A percentile compares a stretch with the other conserved stretches of the same genome.
Conservation (phyloP, 2,888 invertebrate genomes). For the Conchocele bisecta region DNA sequence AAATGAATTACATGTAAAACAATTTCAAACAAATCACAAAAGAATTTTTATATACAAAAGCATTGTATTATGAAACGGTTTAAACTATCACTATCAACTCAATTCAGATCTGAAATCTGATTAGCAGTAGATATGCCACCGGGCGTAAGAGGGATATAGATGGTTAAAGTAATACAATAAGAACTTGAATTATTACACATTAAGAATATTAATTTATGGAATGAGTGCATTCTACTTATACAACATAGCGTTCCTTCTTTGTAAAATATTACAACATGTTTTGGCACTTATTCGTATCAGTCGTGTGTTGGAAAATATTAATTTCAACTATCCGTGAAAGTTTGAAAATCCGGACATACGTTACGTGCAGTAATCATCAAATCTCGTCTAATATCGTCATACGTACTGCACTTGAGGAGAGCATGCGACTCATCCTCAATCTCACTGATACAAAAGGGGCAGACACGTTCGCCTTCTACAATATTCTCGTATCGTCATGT, state of each 20-base stretch:
- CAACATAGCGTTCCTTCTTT: not conserved
- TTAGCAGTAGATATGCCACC: too few relatives aligned
- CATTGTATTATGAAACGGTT: too few relatives aligned
- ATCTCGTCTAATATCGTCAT: not conserved
- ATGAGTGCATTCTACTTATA: not conserved
- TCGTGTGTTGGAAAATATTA: not conserved
- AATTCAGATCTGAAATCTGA: too few relatives aligned
- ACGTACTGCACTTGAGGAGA: constrained; percentile 2
- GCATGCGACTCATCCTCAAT: constrained; percentile 29
- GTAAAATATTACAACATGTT: constrained; percentile 12
- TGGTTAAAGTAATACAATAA: too few relatives aligned
- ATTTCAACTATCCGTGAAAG: not conserved
- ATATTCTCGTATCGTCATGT: constrained; percentile 11
- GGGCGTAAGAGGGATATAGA: too few relatives aligned
- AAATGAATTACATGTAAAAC: too few relatives aligned
- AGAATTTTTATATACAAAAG: too few relatives aligned
- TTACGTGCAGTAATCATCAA: not conserved
- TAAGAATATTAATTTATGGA: not conserved
- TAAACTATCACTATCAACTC: too few relatives aligned
- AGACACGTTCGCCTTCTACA: not conserved
- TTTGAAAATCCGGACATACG: not conserved
- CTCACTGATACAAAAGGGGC: constrained; percentile 1
- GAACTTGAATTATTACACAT: too few relatives aligned
- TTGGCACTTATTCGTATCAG: constrained; percentile 3
- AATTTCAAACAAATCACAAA: too few relatives aligned